Evolutionary conservation across 2,113 vertebrate genomes (phyloP), one percentile per base, ranked within the genome.

Genomic region (Gallinago media): DNA sequence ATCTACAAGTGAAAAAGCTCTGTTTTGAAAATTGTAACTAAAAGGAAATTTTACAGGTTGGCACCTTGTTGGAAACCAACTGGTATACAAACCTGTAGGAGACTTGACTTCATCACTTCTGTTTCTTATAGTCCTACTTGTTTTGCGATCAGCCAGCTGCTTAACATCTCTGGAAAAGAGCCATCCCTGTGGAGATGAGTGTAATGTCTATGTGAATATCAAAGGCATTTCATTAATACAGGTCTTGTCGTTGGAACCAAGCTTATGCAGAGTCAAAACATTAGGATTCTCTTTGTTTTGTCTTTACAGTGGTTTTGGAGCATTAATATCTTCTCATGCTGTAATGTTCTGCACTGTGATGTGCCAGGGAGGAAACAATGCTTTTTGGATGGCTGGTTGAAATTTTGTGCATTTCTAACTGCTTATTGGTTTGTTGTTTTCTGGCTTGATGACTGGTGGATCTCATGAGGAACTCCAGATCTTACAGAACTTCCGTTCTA

Each of bases 401-500:
- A 79, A 55, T 2, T 0, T 4, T 3, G 11, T 49, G 25, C 11
- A 50, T 82, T 77, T 76, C 46, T 71, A 31, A 1, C 40, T 62
- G 34, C 44, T 40, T 75, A 4, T 12, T 96, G 55, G 26, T 11
- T 88, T 85, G 62, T 62, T 88, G 31, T 63, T 55, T 52, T 86
- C 62, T 63, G 3, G 1, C 38, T 77, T 50, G 15, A 14, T 67
- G 67, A n/a, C 27, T 65, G 32, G 4, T 65, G 27, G 56, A 19
- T 76, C 0, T 3, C 2, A 3, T 47, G 54, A 49, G 0, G 6
- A 38, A 15, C 42, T 40, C 2, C 3, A 22, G 27, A 19, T 56
- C 54, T 18, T 46, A 15, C 11, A 49, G 46, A 85, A 2, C 85
- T 83, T 46, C 78, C 31, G 4, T 90, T 90, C 56, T 13, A 16